A percentile compares a stretch with the other conserved stretches of the same genome.
phyloP scores from a whole-genome alignment of 2,113 vertebrate species.

The Eudyptes chrysolophus region DNA sequence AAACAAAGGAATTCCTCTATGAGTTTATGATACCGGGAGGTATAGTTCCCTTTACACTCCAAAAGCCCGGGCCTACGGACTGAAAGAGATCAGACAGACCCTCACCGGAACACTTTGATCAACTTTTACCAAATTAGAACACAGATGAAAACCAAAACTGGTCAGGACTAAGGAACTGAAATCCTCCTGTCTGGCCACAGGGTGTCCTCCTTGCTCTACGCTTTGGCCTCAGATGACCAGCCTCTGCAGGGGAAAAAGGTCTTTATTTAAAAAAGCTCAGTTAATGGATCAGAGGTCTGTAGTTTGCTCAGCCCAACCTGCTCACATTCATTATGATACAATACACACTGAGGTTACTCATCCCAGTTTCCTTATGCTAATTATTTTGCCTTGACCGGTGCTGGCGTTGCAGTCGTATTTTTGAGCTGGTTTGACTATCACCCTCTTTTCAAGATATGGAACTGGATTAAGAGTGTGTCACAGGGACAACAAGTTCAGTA shows the following conservation, averaged over 20 bases:
- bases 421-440: not conserved
- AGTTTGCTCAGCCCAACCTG: not conserved
- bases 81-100: not conserved
- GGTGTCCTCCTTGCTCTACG: constrained; percentile 59
- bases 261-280: not conserved
- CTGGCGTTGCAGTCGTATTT: not conserved
- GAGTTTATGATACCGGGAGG: not conserved
- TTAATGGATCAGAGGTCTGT: not conserved
- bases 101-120: not conserved
- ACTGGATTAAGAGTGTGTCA: constrained; percentile 9
- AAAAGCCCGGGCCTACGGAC: fast-evolving
- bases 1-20: not conserved
- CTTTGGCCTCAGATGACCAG: not conserved
- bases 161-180: not conserved
- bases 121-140: not conserved
- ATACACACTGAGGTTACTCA: not conserved
- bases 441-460: not conserved
- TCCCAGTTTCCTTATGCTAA: not conserved
- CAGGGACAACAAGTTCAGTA: not conserved
- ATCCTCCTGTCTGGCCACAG: constrained; percentile 42
- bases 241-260: not conserved
- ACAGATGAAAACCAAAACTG: not conserved
- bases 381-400: constrained; percentile 11
- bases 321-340: not conserved
- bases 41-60: not conserved